Evolutionary conservation across 23 tunicate species (phyloP).

Genomic region (Oikopleura dioica): DNA sequence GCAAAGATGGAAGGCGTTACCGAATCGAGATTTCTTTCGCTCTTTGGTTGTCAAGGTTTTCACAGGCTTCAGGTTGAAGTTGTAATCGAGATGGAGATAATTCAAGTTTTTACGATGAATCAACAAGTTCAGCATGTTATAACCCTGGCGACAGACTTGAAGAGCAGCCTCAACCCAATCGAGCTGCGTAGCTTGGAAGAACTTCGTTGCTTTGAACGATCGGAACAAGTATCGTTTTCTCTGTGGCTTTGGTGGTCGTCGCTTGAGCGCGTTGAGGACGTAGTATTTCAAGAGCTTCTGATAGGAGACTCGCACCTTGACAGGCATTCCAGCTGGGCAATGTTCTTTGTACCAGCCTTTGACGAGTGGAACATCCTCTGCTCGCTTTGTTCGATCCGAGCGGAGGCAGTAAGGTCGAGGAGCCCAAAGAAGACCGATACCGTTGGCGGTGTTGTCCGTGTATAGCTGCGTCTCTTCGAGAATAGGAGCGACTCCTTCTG

Average conservation of each 20-base stretch:
- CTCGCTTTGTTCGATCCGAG: slow-evolving; percentile 59
- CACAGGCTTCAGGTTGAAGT: slow-evolving; percentile 93
- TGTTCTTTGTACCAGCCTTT: slow-evolving; percentile 94
- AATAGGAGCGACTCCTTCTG: slow-evolving; percentile 54
- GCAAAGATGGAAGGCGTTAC: slow-evolving; percentile 95
- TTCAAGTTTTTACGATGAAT: slow-evolving; percentile 95
- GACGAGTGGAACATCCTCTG: slow-evolving; percentile 85
- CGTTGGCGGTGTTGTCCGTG: slow-evolving; percentile 94
- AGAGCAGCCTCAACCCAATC: slow-evolving; percentile 98
- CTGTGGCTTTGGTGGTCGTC: slow-evolving; percentile 86
- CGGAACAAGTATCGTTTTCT: slow-evolving; percentile 88
- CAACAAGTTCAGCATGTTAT: slow-evolving; percentile 84
- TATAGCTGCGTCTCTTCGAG: slow-evolving; percentile 71
- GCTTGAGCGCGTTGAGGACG: slow-evolving; percentile 82
- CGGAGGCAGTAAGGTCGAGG: slow-evolving; percentile 77
- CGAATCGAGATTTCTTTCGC: slow-evolving; percentile 86
- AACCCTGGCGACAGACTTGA: slow-evolving; percentile 94
- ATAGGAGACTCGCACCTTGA: slow-evolving; percentile 89
- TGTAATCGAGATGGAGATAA: slow-evolving; percentile 92
- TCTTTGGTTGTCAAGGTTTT: slow-evolving; percentile 91
- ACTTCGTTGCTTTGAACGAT: slow-evolving; percentile 91
- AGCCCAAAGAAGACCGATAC: slow-evolving; percentile 85
- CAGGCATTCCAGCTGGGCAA: slow-evolving; percentile 96
- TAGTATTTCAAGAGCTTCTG: slow-evolving; percentile 84
- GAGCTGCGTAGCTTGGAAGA: slow-evolving; percentile 83